Conservation (phyloP, 2,888 invertebrate genomes). For the Amitus sp. region DNA sequence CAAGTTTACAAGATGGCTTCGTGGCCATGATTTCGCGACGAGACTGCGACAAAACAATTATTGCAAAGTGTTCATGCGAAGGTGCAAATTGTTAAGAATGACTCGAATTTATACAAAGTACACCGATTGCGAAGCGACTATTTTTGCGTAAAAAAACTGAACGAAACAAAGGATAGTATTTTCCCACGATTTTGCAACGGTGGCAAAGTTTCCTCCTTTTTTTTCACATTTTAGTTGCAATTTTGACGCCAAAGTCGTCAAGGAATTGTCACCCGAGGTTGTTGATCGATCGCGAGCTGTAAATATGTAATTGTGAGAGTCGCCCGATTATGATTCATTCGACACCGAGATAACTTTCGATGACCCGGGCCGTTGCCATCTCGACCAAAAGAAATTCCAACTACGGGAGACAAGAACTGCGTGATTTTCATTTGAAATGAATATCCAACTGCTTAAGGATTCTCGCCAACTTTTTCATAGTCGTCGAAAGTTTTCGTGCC, state of each 20-base stretch:
- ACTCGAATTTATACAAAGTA: slow-evolving; percentile 18
- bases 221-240: slow-evolving; percentile 10
- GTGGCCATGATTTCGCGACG: not conserved
- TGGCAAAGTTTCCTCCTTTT: not conserved
- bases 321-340: slow-evolving; percentile 36
- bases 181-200: no score
- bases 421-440: no score
- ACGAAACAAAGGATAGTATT: no score
- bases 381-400: not conserved
- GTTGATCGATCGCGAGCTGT: slow-evolving; percentile 29
- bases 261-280: slow-evolving; percentile 32
- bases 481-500: slow-evolving; percentile 20
- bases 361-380: not conserved
- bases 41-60: slow-evolving; percentile 16
- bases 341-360: slow-evolving; percentile 21
- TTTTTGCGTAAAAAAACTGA: no score
- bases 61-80: slow-evolving; percentile 32
- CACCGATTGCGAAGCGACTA: slow-evolving; percentile 6
- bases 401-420: not conserved
- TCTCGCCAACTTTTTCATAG: not conserved
- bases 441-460: no score
- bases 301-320: slow-evolving; percentile 37
- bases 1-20: no score
- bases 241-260: slow-evolving; percentile 23
- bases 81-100: slow-evolving; percentile 21